Evolutionary conservation across 2,797 vertebrate genomes (phyloP), one percentile per base, ranked within the genome.

Genomic region (Coendou prehensilis): DNA sequence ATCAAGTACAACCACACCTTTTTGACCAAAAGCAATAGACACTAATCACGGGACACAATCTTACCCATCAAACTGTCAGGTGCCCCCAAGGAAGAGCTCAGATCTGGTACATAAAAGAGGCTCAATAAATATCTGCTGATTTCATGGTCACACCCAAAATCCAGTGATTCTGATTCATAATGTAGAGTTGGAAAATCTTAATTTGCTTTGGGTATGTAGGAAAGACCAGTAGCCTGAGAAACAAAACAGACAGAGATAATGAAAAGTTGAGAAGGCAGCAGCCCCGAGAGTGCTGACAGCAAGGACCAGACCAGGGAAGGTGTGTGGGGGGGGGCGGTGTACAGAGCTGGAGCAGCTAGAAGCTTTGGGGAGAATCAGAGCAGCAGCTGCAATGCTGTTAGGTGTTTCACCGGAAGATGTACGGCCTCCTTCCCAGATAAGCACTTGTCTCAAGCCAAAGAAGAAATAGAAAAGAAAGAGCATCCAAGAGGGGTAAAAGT

Each of bases 191-290:
- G 59, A 61, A 93, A 87, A 71, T 73, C 76, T 67, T 67, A 88
- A 82, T 1, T 63, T 78, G 71, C 50, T 78, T 96, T 91, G 78
- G 75, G 17, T 28, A 23, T 17, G 80, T 61, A 78, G 69, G 81
- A 87, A 95, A 92, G 80, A 79, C 71, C 92, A 91, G 89, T 1
- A 94, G 54, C 56, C 59, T 47, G 45, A 87, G 78, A 91, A 89
- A 93, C 57, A 89, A 89, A 93, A 47, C 45, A 92, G 52, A 47
- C 41, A 81, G 84, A 84, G 52, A 75, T 50, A 89, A 93, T 23
- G 37, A 69, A 73, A 93, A 87, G 54, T 73, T 50, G 22, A 86
- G 45, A 87, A 56, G 10, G 41, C 4, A 20, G 80, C 10, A 67
- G 41, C 50, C 0, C 0, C 10, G 41, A 78, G 20, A 57, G 61